Evolutionary conservation across 2,113 vertebrate species (phyloP), one percentile per base, ranked within the genome.

Genomic region (Tylochromis polylepis): DNA sequence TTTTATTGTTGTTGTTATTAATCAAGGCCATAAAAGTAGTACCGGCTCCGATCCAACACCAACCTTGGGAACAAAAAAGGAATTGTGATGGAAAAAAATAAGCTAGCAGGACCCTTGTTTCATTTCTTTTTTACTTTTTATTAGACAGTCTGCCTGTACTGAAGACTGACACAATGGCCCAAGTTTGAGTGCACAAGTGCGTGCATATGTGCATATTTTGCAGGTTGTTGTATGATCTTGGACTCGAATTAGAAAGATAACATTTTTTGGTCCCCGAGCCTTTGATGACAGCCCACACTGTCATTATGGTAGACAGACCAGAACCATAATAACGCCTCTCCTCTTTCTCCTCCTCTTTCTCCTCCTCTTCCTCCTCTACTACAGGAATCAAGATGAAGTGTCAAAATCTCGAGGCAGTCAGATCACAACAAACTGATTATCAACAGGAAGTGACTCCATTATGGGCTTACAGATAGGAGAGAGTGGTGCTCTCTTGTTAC

Each of bases 391-490:
- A 90, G 89, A 93, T 86, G 85, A 95, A 94, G 95, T 95, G 93
- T 93, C 91, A 93, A 93, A 94, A 94, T 92, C 94, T 88, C 41
- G 59, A 83, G 70, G 89, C 82, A 56, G 84, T 81, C 62, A 94
- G 94, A 95, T 96, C 93, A 95, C 94, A 96, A 95, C 94, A 95
- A 88, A 91, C 88, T 86, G 92, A 93, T 93, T 89, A 94, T 88
- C 91, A 96, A 96, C 93, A 95, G 95, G 95, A 96, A 95, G 95
- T 93, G 93, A 75, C 90, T 94, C 95, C 95, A 96, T 96, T 96
- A 95, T 94, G 89, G 91, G 95, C 95, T 96, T 96, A 96, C 86
- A 89, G 88, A 89, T 84, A 70, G 87, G 80, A 89, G 89, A 92
- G 90, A 82, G 87, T 84, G 88, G 87, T 82, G 87, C 84, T 94